These are phyloP conservation scores for Oscheius sp. DNA, from an alignment of 2,888 invertebrate species.

Conservation along the genomic window DNA sequence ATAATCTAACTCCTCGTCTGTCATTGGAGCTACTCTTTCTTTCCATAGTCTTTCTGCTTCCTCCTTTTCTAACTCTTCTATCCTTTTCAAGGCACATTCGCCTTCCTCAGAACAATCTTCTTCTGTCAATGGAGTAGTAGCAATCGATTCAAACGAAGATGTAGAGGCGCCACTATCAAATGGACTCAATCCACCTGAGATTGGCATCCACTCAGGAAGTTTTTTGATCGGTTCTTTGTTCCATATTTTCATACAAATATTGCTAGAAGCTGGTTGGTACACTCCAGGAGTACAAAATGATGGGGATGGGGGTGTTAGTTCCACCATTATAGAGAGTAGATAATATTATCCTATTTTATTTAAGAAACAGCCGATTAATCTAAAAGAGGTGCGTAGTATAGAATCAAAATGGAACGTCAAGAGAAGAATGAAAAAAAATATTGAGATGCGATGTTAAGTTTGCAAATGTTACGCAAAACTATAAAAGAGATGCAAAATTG, in stretches of 20 bases:
- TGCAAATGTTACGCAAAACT: no score
- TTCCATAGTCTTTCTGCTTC: conserved; percentile 7
- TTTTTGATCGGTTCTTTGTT: neutral
- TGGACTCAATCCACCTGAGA: neutral
- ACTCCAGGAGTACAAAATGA: conserved; percentile 12
- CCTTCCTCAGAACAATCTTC: neutral
- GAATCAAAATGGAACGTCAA: no score
- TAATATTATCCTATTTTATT: neutral
- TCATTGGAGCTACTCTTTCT: conserved; percentile 35
- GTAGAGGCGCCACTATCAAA: conserved; percentile 11
- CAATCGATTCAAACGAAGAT: neutral
- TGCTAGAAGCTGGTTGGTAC: conserved; percentile 8
- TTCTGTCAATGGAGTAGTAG: neutral
- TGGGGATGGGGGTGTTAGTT: neutral
- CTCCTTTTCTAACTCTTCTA: neutral
- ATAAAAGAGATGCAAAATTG: no score
- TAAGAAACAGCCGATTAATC: no score
- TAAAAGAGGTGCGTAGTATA: no score
- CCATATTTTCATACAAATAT: neutral
- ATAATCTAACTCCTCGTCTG: conserved; percentile 42
- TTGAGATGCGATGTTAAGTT: no score
- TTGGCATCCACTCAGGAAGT: neutral
- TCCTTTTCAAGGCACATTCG: neutral
- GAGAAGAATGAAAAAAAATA: no score
- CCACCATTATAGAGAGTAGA: neutral